Base-by-base conservation (phyloP, 2,888 invertebrate species). In the Spilosoma lubricipeda region DNA sequence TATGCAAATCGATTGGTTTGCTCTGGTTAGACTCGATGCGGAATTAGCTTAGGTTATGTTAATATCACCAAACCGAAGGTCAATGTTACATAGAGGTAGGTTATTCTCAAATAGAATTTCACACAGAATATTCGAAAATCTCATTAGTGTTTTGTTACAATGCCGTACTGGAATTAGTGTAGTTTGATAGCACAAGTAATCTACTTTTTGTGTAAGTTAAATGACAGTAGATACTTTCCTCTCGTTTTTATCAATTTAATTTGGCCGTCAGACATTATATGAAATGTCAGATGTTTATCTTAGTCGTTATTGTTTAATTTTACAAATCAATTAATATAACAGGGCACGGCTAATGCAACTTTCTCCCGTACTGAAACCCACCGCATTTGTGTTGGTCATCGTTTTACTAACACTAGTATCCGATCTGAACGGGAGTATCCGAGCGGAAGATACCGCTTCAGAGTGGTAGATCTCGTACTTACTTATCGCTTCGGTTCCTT, bases 1-100 rank as follows among this genome's bases (percentile, higher is more conserved):
- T 27, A 59, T 4, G 27, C 72, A 56, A 56, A 56, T 59, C 42
- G 59, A 72, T 67, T 39, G 71, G 56, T 39, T 59, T 39, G 52
- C 23, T 42, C 52, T 65, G 33, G 42, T 42, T 13, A 42, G 1
- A 5, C 30, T 56, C 48, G 13, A 20, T 18, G 4, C 1, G 4
- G 48, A 48, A 13, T 48, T 18, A 18, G 5, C 18, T 48, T 18
- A 4, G 1, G 1, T 3, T 42, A 42, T 42, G 1, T 42, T 13
- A 13, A 42, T 13, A 13, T 7, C 23, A 52, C 20, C 48, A 7
- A 52, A 52, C 8, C 23, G 48, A 52, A 48, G 18, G 48, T 20
- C 4, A 48, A 4, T 48, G 18, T 48, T 48, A 18, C 3, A 48
- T 18, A 48, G 18, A 13, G 4, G n/a, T n/a, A n/a, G n/a, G n/a